Evolutionary conservation across 2,888 invertebrate species (phyloP), one percentile per base, ranked within the genome.

Genomic region (Crematogaster levior): DNA sequence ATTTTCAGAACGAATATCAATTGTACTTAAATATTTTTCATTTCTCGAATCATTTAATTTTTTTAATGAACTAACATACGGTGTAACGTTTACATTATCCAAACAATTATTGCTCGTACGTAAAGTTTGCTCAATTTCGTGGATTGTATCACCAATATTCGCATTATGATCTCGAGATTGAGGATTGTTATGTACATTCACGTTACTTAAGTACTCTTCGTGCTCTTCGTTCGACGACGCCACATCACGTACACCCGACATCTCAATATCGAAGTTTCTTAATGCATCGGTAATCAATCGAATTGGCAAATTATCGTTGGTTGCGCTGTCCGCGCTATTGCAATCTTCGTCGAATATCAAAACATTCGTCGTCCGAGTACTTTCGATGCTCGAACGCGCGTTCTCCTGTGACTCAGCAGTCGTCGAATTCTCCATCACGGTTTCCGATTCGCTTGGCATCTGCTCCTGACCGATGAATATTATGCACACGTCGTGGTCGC

Each of bases 181-280:
- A 56, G 53, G 12, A 53, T 30, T n/a, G 1, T 40, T 27, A 40
- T 40, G 0, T 24, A 9, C 6, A 27, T 21, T 40, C 15, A 21
- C 72, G 2, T 68, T 53, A 56, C 40, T 70, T n/a, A 53, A 40
- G 4, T 43, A 5, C n/a, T 65, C 75, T 30, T 77, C 30, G 3
- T 21, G 12, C 12, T 75, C 75, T 30, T 77, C 30, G 1, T 18
- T 12, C 10, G 40, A 10, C 24, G 18, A 63, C 21, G 34, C 24
- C 21, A 30, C 2, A 5, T 53, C n/a, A 5, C 4, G 30, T 30
- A 53, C 7, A 34, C 70, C 72, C 18, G 75, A 51, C n/a, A 56
- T n/a, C 12, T 79, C 77, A 4, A 53, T 12, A 27, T 37, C 24
- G 37, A 65, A 51, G 10, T 66, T 56, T 12, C 30, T 43, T 34